Percentiles rank a stretch among this genome's conserved stretches.
Conservation (phyloP, 2,113 vertebrate genomes). For the Antechinus stuartii region DNA sequence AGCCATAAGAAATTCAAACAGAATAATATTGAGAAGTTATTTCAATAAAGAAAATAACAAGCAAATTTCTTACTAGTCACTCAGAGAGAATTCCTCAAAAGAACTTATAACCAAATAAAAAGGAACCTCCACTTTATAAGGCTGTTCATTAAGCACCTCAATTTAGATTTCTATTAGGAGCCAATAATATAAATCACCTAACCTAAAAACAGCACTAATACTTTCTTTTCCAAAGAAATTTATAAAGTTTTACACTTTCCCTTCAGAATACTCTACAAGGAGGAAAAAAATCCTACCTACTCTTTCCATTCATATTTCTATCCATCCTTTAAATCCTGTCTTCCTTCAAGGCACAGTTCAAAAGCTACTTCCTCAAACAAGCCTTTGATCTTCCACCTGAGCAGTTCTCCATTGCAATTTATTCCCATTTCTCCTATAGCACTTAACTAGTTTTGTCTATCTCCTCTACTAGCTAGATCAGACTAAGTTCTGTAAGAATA, state of each 20-base stretch:
- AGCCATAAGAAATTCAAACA: neutral
- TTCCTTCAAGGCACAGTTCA: neutral
- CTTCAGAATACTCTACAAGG: neutral
- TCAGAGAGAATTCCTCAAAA: neutral
- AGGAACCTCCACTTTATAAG: constrained; percentile 40
- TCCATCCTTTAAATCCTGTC: neutral
- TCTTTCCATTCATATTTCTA: neutral
- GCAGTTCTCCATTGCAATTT: neutral
- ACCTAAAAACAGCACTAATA: neutral
- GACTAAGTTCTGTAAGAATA: neutral
- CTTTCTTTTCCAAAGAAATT: neutral
- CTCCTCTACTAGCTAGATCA: neutral
- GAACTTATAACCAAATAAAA: constrained; percentile 17
- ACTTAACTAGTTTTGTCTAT: neutral
- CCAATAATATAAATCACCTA: neutral
- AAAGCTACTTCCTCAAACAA: neutral
- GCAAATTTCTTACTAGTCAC: neutral
- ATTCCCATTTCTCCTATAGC: neutral
- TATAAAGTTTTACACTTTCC: neutral
- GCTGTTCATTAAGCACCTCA: constrained; percentile 21
- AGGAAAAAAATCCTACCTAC: neutral
- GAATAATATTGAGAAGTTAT: neutral
- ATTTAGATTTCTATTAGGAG: neutral
- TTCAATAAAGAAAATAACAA: neutral
- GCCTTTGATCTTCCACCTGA: neutral